Evolutionary conservation across 2,113 vertebrate genomes (phyloP), one percentile per base, ranked within the genome.

Genomic region (Lepus americanus): DNA sequence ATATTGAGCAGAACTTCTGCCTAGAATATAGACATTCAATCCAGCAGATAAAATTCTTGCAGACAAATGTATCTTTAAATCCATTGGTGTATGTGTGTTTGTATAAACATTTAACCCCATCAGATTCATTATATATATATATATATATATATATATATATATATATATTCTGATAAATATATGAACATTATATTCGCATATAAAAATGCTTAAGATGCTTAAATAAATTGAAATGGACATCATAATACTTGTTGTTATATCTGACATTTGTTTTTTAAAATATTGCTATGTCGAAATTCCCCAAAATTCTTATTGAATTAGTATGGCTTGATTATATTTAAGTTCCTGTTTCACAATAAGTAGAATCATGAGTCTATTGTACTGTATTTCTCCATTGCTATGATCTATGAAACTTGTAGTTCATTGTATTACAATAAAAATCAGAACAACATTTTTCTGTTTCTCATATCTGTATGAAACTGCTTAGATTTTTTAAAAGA

Each of bases 241-340:
- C 12, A 36, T 72, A 9, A 6, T 61, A 63, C 5, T 7, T 76
- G 11, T 77, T 86, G 9, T 70, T 14, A 66, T 49, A 31, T 51
- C 13, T 86, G 66, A 72, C 14, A 44, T 63, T 61, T 70, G 1
- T 87, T 90, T 90, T 92, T 67, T 25, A 87, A 83, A 69, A 64
- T 55, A 70, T 74, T 74, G 82, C 53, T 80, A 23, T n/a, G 25
- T 84, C 13, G 23, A 23, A 69, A 13, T 78, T 66, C 3, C 59
- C 81, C 64, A 92, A 77, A 87, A 17, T 85, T 95, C 14, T 85
- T 77, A 36, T 59, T 77, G 55, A 81, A 82, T 87, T 61, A 44
- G 73, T 74, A 49, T 72, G 33, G 51, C 31, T 39, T 77, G 51
- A 49, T 49, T 63, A 29, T 64, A 70, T 74, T 90, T 51, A 72